Evolutionary conservation across 2,797 vertebrate species (phyloP), one percentile per base, ranked within the genome.

Genomic region (Distichodus sexfasciatus): DNA sequence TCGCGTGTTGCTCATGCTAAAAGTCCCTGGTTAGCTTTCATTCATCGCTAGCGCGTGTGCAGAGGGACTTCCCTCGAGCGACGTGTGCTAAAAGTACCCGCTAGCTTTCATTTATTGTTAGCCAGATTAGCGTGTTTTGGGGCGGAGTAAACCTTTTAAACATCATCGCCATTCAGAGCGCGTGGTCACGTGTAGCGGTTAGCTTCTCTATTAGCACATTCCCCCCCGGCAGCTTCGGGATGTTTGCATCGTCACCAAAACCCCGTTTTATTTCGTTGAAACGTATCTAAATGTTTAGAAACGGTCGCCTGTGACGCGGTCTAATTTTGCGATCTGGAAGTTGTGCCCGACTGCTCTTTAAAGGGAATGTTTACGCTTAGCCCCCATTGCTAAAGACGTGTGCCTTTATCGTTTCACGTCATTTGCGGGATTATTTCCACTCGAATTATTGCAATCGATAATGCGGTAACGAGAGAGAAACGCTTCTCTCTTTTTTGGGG

Each of bases 181-280:
- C 71, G 53, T 76, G 77, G 77, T 72, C 77, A 69, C 69, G 62
- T 73, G 77, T 57, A 54, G 58, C 40, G 26, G 46, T 50, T 77
- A 77, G 75, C 71, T 6, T 61, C 43, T 33, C 2, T 66, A 61
- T 66, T 74, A 73, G 69, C 57, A 10, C 62, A 26, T 36, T 36
- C 31, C 29, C 2, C 11, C 23, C 46, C 38, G n/a, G n/a, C n/a
- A n/a, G n/a, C 11, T 67, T 40, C n/a, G 3, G 8, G 3, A 0
- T 17, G 10, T n/a, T 38, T 5, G 2, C 47, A 28, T 66, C 40
- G 7, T 12, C 2, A 2, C 23, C 15, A 1, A 40, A 38, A 4
- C 24, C 24, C 10, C 6, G 15, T 24, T 6, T 4, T n/a, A 2
- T 57, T 23, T 23, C 0, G 5, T 7, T 12, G 21, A 7, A 1